These are phyloP conservation scores for Catagonus wagneri DNA, from an alignment of 2,113 vertebrate genomes.

Conservation along the genomic window DNA sequence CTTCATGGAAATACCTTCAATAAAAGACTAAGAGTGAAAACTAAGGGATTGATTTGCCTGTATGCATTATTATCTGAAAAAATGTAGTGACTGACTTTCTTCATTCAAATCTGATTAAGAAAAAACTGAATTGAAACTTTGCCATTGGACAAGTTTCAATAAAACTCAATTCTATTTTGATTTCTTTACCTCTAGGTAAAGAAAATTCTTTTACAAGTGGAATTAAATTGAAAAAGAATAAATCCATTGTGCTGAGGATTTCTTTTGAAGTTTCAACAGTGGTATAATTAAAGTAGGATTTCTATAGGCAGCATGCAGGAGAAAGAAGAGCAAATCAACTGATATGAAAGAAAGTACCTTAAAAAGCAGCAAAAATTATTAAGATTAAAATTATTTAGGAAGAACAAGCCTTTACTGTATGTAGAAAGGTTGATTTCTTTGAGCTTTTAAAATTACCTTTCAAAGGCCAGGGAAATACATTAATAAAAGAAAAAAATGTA, in stretches of 20 bases:
- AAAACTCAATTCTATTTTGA: slow-evolving; percentile 52
- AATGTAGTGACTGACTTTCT: neutral
- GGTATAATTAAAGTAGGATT: slow-evolving; percentile 64
- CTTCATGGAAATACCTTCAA: neutral
- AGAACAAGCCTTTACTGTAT: slow-evolving; percentile 48
- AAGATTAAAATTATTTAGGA: slow-evolving; percentile 71
- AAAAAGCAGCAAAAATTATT: slow-evolving; percentile 54
- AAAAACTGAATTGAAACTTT: slow-evolving; percentile 52
- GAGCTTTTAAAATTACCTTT: slow-evolving; percentile 74
- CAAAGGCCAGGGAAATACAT: slow-evolving; percentile 57
- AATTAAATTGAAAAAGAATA: slow-evolving; percentile 58
- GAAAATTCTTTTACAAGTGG: slow-evolving; percentile 39
- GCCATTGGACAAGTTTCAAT: slow-evolving; percentile 6
- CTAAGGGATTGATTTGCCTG: neutral
- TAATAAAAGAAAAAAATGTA: slow-evolving; percentile 68
- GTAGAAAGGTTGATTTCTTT: slow-evolving; percentile 67
- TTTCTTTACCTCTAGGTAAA: slow-evolving; percentile 45
- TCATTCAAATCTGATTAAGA: neutral
- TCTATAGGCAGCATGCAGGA: slow-evolving; percentile 49
- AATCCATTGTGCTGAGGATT: neutral
- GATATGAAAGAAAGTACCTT: slow-evolving; percentile 57
- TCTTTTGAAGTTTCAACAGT: slow-evolving; percentile 71
- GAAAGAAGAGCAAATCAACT: slow-evolving; percentile 55
- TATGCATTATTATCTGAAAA: neutral
- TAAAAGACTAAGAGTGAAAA: neutral